Evolutionary conservation across 1,140 invertebrate species (phyloP).

Genomic region (Pissodes strobi): DNA sequence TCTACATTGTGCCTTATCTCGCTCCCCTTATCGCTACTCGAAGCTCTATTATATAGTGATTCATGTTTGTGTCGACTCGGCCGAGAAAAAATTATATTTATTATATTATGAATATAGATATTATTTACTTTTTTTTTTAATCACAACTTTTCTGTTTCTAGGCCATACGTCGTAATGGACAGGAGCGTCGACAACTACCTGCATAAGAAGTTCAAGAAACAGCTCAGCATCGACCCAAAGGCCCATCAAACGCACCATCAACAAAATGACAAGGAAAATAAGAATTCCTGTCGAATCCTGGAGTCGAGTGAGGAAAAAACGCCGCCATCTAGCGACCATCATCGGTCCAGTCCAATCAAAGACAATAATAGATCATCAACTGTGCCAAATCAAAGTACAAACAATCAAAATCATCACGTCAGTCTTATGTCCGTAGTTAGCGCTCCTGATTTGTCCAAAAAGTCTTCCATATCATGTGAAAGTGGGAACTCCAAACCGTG

Average conservation of each 20-base stretch:
- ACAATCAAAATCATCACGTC: conserved; percentile 12
- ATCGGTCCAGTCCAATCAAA: conserved; percentile 3
- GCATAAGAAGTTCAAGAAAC: conserved; percentile 90
- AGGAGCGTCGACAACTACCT: conserved; percentile 78
- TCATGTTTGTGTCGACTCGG: conserved; percentile 4
- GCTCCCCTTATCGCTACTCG: conserved; percentile 3
- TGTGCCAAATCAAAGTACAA: conserved; percentile 50
- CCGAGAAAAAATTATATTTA: background rate
- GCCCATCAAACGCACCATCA: conserved; percentile 44
- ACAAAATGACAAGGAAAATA: conserved; percentile 46
- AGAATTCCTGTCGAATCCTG: conserved; percentile 39
- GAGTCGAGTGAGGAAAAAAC: conserved; percentile 53
- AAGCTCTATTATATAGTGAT: conserved; percentile 1
- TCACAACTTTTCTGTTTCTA: conserved; percentile 36
- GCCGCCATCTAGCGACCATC: background rate
- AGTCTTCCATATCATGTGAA: conserved; percentile 55
- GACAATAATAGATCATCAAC: conserved; percentile 51
- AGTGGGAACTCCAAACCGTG: conserved; percentile 43
- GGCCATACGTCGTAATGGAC: conserved; percentile 48
- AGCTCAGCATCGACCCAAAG: conserved; percentile 65
- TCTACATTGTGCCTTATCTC: conserved; percentile 23
- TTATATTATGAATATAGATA: background rate
- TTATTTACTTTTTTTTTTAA: background rate
- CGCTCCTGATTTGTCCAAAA: conserved; percentile 31
- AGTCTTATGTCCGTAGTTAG: conserved; percentile 21